Evolutionary conservation across 2,888 invertebrate genomes (phyloP).

Genomic region (Agrypnus murinus): DNA sequence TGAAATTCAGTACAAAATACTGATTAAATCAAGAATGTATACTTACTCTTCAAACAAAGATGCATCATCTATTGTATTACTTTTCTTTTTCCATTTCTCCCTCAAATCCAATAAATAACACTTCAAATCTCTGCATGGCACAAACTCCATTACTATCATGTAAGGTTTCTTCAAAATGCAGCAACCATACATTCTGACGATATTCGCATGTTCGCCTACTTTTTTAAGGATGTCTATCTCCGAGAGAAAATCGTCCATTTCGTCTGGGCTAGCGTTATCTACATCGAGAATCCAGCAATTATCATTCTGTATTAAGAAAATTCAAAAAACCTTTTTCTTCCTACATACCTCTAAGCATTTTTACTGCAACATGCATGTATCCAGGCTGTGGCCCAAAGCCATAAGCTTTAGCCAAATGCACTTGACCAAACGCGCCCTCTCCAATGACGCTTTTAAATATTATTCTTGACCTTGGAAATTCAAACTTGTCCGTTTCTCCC

Average conservation of each 20-base stretch:
- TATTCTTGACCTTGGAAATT: conserved; percentile 68
- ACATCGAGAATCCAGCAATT: no score
- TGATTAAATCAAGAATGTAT: no score
- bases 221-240: conserved; percentile 87
- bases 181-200: conserved; percentile 84
- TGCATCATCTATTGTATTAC: no score
- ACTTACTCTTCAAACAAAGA: no score
- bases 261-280: conserved; percentile 75
- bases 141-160: conserved; percentile 85
- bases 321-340: neutral
- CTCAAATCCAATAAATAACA: conserved; percentile 75
- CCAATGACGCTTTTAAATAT: conserved; percentile 77
- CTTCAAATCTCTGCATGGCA: conserved; percentile 85
- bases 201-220: conserved; percentile 84
- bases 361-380: conserved; percentile 80
- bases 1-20: neutral
- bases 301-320: no score
- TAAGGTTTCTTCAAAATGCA: conserved; percentile 81
- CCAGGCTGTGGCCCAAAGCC: conserved; percentile 72
- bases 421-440: conserved; percentile 85
- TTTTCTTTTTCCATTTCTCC: conserved; percentile 63
- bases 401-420: conserved; percentile 79
- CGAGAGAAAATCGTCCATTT: conserved; percentile 80
- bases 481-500: conserved; percentile 60
- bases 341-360: conserved; percentile 79